Evolutionary conservation across 2,797 vertebrate genomes (phyloP).

Genomic region (Crocidura indochinensis): DNA sequence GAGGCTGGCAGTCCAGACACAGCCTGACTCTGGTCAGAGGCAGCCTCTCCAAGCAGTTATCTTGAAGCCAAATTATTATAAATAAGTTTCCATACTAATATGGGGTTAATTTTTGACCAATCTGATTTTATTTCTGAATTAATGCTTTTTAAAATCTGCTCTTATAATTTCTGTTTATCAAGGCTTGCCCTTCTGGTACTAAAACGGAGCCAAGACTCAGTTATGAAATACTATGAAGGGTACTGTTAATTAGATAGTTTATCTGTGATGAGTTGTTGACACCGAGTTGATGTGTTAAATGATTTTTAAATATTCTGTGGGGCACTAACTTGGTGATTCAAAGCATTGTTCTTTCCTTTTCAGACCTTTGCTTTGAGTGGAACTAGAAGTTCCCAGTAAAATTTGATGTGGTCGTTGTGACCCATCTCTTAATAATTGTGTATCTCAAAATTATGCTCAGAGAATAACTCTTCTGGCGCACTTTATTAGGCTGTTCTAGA

Average conservation of each 20-base stretch:
- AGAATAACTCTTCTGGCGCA: slow-evolving; percentile 79
- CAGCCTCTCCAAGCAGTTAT: slow-evolving; percentile 71
- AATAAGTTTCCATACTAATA: slow-evolving; percentile 83
- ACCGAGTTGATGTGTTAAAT: slow-evolving; percentile 93
- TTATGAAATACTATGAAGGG: slow-evolving; percentile 93
- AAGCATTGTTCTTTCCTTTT: slow-evolving; percentile 90
- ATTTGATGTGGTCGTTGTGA: slow-evolving; percentile 85
- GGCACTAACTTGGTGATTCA: slow-evolving; percentile 89
- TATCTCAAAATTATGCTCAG: slow-evolving; percentile 80
- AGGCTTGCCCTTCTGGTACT: slow-evolving; percentile 93
- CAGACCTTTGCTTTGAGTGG: slow-evolving; percentile 85
- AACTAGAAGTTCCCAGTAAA: slow-evolving; percentile 86
- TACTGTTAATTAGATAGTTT: slow-evolving; percentile 94
- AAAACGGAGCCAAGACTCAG: slow-evolving; percentile 92
- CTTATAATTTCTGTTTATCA: slow-evolving; percentile 93
- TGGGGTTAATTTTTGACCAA: slow-evolving; percentile 91
- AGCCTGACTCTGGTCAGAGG: slow-evolving; percentile 81
- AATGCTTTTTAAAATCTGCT: slow-evolving; percentile 89
- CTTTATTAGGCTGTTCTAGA: slow-evolving; percentile 75
- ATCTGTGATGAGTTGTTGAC: slow-evolving; percentile 93
- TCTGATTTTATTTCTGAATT: slow-evolving; percentile 89
- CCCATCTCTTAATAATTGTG: slow-evolving; percentile 86
- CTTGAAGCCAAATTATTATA: slow-evolving; percentile 75
- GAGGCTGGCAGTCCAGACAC: slow-evolving; percentile 74
- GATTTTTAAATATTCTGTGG: slow-evolving; percentile 92